These are phyloP conservation scores for Xenus cinereus DNA, from an alignment of 2,113 vertebrate genomes.

Conservation along the genomic window DNA sequence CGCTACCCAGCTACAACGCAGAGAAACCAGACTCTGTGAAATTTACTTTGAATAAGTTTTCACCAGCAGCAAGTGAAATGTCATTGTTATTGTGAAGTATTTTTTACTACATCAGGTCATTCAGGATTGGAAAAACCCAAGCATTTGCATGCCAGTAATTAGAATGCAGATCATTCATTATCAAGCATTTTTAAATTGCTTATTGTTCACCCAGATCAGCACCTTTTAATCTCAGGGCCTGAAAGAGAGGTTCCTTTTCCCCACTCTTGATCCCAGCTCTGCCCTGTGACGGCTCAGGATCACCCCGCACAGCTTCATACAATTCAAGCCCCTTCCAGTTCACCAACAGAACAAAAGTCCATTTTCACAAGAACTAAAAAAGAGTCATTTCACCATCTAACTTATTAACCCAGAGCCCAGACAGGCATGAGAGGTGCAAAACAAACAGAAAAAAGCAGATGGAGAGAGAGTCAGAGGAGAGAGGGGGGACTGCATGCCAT, in stretches of 20 bases:
- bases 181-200: background rate
- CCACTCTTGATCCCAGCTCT: background rate
- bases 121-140: background rate
- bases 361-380: background rate
- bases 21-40: background rate
- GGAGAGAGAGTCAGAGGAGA: slow-evolving; percentile 58
- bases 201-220: background rate
- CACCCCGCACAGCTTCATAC: background rate
- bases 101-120: background rate
- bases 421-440: slow-evolving; percentile 59
- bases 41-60: background rate
- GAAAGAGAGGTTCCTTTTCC: background rate
- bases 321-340: slow-evolving; percentile 40
- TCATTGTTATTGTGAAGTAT: background rate
- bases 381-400: background rate
- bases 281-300: background rate
- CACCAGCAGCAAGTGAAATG: background rate
- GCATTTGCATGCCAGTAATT: background rate
- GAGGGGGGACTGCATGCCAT: slow-evolving; percentile 82
- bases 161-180: background rate
- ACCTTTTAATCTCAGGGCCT: background rate
- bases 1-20: background rate
- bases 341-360: background rate
- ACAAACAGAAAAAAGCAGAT: slow-evolving; percentile 71
- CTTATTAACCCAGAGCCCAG: slow-evolving; percentile 28